These are phyloP conservation scores for Champsocephalus esox DNA, from an alignment of 2,797 vertebrate genomes.

Conservation along the genomic window DNA sequence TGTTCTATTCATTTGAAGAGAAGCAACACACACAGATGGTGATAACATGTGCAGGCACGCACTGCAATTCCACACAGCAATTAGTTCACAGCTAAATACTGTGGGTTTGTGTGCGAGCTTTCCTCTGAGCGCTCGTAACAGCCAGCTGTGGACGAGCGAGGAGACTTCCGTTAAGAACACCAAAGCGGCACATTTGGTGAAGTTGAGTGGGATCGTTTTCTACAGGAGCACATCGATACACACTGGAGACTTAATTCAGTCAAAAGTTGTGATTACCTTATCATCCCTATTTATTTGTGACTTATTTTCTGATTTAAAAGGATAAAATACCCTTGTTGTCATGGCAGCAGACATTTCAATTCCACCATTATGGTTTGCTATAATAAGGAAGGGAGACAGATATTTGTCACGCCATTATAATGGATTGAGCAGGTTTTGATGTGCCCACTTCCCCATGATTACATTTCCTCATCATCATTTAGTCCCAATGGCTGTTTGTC, in stretches of 20 bases:
- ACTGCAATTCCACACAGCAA: slow-evolving; percentile 46
- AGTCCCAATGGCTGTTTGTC: not conserved
- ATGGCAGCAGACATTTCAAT: slow-evolving; percentile 49
- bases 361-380: not conserved
- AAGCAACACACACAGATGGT: slow-evolving; percentile 49
- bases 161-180: slow-evolving; percentile 28
- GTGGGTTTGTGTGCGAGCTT: slow-evolving; percentile 29
- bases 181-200: slow-evolving; percentile 14
- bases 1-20: slow-evolving; percentile 38
- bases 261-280: slow-evolving; percentile 36
- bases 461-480: not conserved
- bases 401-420: not conserved
- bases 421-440: slow-evolving; percentile 1
- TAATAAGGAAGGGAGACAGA: not conserved
- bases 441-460: not conserved
- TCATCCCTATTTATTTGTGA: slow-evolving; percentile 29
- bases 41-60: slow-evolving; percentile 44
- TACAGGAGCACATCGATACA: slow-evolving; percentile 16
- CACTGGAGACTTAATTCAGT: slow-evolving; percentile 14
- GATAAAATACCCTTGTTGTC: slow-evolving; percentile 43
- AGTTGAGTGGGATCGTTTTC: slow-evolving; percentile 5
- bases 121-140: slow-evolving; percentile 23
- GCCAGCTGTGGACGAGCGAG: slow-evolving; percentile 53
- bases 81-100: slow-evolving; percentile 53
- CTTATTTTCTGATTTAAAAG: slow-evolving; percentile 36